Conservation (phyloP, 2,113 vertebrate species). For the Dipodomys merriami region DNA sequence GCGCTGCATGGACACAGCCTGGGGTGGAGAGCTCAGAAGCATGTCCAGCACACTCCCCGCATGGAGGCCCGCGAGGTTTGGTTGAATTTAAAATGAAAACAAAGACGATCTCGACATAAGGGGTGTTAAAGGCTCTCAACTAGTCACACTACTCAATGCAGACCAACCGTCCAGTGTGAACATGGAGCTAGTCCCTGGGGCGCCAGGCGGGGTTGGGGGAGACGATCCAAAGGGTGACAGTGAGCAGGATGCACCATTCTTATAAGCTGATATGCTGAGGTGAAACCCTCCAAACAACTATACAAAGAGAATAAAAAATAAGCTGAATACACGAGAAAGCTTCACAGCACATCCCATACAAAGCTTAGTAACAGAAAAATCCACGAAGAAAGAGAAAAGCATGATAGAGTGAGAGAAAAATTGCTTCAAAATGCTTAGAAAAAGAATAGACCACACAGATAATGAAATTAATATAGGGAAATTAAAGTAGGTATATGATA, state of each 20-base stretch:
- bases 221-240: no score
- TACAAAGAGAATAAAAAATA: no score
- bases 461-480: background rate
- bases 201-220: no score
- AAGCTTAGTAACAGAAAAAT: background rate
- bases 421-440: background rate
- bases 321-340: background rate
- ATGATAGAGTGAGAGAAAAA: conserved; percentile 1
- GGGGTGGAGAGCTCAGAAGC: background rate
- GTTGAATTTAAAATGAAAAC: background rate
- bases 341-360: background rate
- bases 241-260: no score
- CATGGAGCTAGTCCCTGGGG: no score
- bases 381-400: background rate
- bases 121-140: no score
- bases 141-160: no score
- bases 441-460: background rate
- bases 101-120: background rate
- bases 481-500: conserved; percentile 5
- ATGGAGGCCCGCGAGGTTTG: background rate
- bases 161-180: no score
- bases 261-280: no score
- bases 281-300: no score
- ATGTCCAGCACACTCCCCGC: background rate
- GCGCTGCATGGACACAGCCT: no score